phyloP scores from a whole-genome alignment of 2,797 vertebrate species.

The Cichlasoma orientale region DNA sequence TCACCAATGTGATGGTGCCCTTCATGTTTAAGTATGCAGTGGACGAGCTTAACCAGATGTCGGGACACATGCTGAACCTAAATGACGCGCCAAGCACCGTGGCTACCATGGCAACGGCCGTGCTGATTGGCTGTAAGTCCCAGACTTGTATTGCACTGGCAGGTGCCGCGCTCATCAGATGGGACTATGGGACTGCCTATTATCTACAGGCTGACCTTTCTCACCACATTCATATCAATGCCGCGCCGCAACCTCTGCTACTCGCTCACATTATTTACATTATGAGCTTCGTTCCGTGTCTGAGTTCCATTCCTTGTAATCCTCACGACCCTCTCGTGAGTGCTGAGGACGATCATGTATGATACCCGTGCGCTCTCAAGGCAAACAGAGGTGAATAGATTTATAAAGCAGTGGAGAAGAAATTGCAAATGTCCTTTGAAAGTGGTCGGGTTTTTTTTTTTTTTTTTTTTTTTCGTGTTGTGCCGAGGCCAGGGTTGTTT shows the following conservation, averaged over 20 bases:
- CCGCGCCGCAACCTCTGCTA: slow-evolving; percentile 43
- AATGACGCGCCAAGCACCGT: slow-evolving; percentile 91
- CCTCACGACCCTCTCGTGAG: slow-evolving; percentile 9
- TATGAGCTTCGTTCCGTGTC: slow-evolving; percentile 25
- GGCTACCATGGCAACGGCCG: slow-evolving; percentile 93
- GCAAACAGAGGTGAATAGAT: slow-evolving; percentile 33
- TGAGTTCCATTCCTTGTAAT: slow-evolving; percentile 52
- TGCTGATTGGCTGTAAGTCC: slow-evolving; percentile 98
- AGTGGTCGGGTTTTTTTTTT: not conserved
- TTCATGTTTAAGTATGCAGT: slow-evolving; percentile 99
- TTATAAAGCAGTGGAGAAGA: slow-evolving; percentile 36
- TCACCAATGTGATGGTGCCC: slow-evolving; percentile 95
- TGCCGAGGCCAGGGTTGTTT: slow-evolving; percentile 37
- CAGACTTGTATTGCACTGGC: slow-evolving; percentile 73
- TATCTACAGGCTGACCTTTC: slow-evolving; percentile 80
- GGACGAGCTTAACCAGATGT: slow-evolving; percentile 96
- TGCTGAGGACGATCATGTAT: slow-evolving; percentile 25
- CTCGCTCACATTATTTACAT: slow-evolving; percentile 65
- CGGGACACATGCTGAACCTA: slow-evolving; percentile 95
- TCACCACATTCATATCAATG: slow-evolving; percentile 71
- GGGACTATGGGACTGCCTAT: slow-evolving; percentile 73
- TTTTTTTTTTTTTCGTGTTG: not conserved
- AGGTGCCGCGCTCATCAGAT: slow-evolving; percentile 75
- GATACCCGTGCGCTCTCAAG: slow-evolving; percentile 22
- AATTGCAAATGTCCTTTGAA: slow-evolving; percentile 32